Conservation (phyloP, 2,888 invertebrate species). For the Scaptomyza polygonia region DNA sequence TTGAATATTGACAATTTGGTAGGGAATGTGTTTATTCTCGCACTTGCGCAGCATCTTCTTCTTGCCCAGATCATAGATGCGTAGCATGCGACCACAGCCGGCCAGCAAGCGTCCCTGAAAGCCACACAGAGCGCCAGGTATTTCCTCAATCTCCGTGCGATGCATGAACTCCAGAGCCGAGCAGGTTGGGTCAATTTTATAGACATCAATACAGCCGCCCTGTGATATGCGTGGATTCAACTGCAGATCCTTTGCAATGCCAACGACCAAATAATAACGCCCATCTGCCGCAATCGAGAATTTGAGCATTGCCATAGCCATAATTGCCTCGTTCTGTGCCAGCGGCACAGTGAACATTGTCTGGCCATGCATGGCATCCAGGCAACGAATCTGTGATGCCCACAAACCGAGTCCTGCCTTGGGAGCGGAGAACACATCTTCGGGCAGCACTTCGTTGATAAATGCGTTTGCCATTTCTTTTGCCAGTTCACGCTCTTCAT, state of each 20-base stretch:
- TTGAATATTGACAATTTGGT: conserved; percentile 96
- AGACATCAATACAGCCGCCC: conserved; percentile 94
- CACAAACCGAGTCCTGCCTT: conserved; percentile 98
- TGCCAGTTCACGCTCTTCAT: conserved; percentile 97
- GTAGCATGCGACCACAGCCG: conserved; percentile 95
- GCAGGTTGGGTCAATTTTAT: conserved; percentile 89
- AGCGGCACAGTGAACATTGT: conserved; percentile 92
- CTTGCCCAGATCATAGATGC: conserved; percentile 98
- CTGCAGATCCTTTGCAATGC: conserved; percentile 95
- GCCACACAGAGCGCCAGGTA: conserved; percentile 93
- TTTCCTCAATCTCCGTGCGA: conserved; percentile 96
- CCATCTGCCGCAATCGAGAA: conserved; percentile 87
- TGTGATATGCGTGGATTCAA: conserved; percentile 93
- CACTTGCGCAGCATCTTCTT: conserved; percentile 98
- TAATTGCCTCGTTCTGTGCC: conserved; percentile 98
- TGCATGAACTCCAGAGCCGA: conserved; percentile 96
- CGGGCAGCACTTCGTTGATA: conserved; percentile 96
- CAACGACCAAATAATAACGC: conserved; percentile 90
- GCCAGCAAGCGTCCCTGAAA: conserved; percentile 96
- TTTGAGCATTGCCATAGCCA: conserved; percentile 93
- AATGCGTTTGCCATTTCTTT: conserved; percentile 99
- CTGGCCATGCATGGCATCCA: conserved; percentile 92
- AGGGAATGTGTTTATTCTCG: conserved; percentile 98
- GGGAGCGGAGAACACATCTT: conserved; percentile 96
- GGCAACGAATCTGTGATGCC: conserved; percentile 95